These are phyloP conservation scores for Drosophila mettleri DNA, from an alignment of 2,888 invertebrate species.

Conservation along the genomic window DNA sequence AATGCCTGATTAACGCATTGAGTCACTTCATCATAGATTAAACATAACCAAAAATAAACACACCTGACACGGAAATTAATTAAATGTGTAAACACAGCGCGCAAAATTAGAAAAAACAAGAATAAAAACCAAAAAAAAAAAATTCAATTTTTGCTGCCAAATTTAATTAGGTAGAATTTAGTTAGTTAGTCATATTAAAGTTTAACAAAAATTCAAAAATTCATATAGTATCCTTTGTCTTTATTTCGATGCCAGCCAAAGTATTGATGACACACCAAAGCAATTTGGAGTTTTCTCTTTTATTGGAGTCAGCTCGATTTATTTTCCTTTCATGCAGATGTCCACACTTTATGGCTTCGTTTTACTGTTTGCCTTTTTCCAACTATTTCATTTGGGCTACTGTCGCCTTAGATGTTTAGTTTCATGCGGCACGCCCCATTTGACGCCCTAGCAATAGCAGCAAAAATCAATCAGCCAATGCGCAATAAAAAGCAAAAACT, in stretches of 20 bases:
- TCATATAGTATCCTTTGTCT: not conserved
- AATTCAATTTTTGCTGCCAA: not conserved
- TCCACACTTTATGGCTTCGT: conserved; percentile 46
- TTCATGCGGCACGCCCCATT: conserved; percentile 4
- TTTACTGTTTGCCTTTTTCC: conserved; percentile 8
- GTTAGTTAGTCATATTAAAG: not conserved
- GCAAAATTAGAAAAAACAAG: conserved; percentile 3
- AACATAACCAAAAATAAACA: conserved; percentile 44
- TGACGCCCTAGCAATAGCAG: conserved; percentile 53
- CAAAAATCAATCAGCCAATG: conserved; percentile 69
- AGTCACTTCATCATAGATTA: conserved; percentile 39
- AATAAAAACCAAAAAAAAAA: not conserved
- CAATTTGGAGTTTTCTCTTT: conserved; percentile 30
- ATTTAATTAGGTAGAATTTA: conserved; percentile 8
- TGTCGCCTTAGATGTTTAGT: conserved; percentile 41
- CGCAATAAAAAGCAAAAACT: conserved; percentile 50
- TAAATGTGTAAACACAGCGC: conserved; percentile 51
- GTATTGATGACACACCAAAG: too few relatives aligned
- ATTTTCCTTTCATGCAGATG: conserved; percentile 22
- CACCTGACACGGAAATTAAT: conserved; percentile 48
- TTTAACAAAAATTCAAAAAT: not conserved
- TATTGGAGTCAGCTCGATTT: conserved; percentile 34
- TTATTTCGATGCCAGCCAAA: not conserved
- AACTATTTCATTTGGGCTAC: conserved; percentile 39
- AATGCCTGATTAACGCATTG: conserved; percentile 45